Base-by-base conservation (phyloP, 2,888 invertebrate species). In the Poecilus cupreus region DNA sequence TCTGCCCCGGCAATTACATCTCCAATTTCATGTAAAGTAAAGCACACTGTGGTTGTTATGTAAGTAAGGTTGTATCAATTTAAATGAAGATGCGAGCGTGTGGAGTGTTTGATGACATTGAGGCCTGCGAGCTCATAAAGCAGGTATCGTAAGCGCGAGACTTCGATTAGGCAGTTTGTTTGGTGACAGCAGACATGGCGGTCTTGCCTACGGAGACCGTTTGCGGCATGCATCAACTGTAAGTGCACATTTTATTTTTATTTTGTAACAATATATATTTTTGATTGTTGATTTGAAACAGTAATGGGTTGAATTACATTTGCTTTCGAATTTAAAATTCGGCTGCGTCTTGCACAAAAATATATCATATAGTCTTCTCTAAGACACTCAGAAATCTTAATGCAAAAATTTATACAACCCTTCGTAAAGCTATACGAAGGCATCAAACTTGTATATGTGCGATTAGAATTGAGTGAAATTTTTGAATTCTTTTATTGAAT, bases 201-300 rank as follows among this genome's bases (percentile, higher is more conserved):
- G 78, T 78, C 3, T 6, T 78, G n/a, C 78, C 78, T 11, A 78
- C 78, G 1, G 37, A 20, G 11, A 64, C 43, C 37, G 46, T 78
- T n/a, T 60, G 39, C 18, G 78, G 78, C n/a, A 43, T 78, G 11
- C 37, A 60, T 24, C 78, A 78, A 64, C 78, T 60, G 78, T 78
- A 46, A 78, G 78, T 78, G 32, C 1, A 5, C 13, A 24, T 11
- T 11, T 64, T 64, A 26, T 16, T n/a, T 16, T 68, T 13, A 26
- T 32, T 32, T 8, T 4, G 32, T 32, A 32, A 4, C 32, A 5
- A 32, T 4, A 5, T 32, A 60, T 24, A 20, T n/a, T 22, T 51
- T 51, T 18, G 32, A 8, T 32, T 32, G 32, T 5, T 5, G 32
- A 32, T 32, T 32, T n/a, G n/a, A n/a, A n/a, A n/a, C n/a, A n/a